Percentiles rank a stretch among this genome's conserved stretches.
Evolutionary conservation across 2,797 vertebrate species (phyloP).

Genomic region (Sebastiscus tertius): DNA sequence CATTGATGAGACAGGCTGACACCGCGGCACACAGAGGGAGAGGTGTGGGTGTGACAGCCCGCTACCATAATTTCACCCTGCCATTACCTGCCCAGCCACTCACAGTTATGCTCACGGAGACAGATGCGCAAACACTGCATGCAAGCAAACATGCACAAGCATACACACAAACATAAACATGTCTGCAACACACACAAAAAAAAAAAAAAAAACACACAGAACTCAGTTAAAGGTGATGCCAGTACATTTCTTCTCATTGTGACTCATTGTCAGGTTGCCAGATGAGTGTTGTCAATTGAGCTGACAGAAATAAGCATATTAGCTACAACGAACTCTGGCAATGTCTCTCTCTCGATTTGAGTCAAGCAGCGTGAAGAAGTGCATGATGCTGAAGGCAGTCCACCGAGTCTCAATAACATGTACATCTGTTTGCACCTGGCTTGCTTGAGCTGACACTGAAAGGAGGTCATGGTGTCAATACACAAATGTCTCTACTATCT

Average conservation of each 20-base stretch:
- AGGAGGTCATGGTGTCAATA: conserved; percentile 58
- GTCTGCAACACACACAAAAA: conserved; percentile 15
- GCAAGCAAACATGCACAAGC: conserved; percentile 35
- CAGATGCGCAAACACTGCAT: conserved; percentile 64
- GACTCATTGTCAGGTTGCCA: conserved; percentile 73
- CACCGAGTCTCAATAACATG: conserved; percentile 37
- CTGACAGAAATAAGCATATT: conserved; percentile 79
- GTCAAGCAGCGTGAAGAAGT: conserved; percentile 52
- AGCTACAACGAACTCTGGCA: conserved; percentile 73
- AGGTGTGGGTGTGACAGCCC: conserved; percentile 80
- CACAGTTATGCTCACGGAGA: conserved; percentile 68
- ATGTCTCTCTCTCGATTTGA: conserved; percentile 73
- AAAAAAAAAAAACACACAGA: conserved; percentile 28
- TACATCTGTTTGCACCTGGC: conserved; percentile 64
- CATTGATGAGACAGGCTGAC: conserved; percentile 82
- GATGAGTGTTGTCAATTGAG: conserved; percentile 74
- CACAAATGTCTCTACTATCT: conserved; percentile 21
- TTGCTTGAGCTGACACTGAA: conserved; percentile 51
- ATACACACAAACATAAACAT: conserved; percentile 45
- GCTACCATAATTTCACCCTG: conserved; percentile 79
- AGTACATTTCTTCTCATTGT: conserved; percentile 64
- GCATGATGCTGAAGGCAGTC: conserved; percentile 58
- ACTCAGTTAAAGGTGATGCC: conserved; percentile 65
- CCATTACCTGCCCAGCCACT: conserved; percentile 80
- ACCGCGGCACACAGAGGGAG: conserved; percentile 63